phyloP scores from a whole-genome alignment of 2,113 vertebrate genomes.

The Phaetusa simplex region DNA sequence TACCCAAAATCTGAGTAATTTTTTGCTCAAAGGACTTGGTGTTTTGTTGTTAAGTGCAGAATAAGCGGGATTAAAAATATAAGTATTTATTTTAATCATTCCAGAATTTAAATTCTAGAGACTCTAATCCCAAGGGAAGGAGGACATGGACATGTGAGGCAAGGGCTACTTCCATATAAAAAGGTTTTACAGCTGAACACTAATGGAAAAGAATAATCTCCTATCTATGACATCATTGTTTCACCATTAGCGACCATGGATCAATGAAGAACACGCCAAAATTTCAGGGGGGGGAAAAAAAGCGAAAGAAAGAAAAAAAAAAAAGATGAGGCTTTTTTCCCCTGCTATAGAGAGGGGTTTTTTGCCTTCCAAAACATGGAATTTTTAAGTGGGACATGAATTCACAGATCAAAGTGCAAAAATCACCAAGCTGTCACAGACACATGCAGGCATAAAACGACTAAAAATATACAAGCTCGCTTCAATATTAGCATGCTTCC shows the following conservation, averaged over 20 bases:
- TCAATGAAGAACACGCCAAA: background rate
- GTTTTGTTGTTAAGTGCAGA: background rate
- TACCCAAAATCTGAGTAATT: background rate
- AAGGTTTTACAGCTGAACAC: background rate
- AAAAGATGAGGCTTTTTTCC: background rate
- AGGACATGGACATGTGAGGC: background rate
- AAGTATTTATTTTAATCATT: background rate
- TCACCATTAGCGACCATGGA: background rate
- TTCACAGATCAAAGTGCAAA: conserved; percentile 60
- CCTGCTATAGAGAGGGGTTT: background rate
- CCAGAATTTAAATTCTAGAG: background rate
- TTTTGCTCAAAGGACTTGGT: background rate
- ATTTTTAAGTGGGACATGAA: conserved; percentile 44
- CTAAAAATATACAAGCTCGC: conserved; percentile 41
- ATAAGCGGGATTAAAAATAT: background rate
- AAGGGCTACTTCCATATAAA: background rate
- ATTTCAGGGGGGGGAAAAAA: background rate
- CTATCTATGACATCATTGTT: conserved; percentile 9
- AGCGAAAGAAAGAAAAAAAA: background rate
- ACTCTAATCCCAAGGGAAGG: background rate
- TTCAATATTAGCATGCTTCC: conserved; percentile 16
- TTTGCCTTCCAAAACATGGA: conserved; percentile 12
- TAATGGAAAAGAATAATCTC: background rate
- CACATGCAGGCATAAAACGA: conserved; percentile 3
- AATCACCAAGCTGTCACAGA: conserved; percentile 60